These are phyloP conservation scores for Tupaia chinensis DNA, from an alignment of 2,113 vertebrate genomes.

Conservation along the genomic window DNA sequence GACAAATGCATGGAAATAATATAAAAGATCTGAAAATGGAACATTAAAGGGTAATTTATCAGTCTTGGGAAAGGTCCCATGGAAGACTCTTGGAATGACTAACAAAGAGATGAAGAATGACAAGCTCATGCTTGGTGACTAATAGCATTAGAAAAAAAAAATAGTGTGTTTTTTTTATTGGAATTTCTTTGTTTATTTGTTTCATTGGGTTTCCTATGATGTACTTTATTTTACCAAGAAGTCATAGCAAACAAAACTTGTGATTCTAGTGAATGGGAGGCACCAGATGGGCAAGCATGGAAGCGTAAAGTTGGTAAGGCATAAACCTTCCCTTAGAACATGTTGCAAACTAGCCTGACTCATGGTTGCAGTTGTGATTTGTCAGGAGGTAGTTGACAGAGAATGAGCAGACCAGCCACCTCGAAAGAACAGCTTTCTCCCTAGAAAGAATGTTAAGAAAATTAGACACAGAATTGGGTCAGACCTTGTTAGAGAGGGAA, in stretches of 20 bases:
- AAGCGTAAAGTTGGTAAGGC: not conserved
- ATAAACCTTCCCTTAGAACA: not conserved
- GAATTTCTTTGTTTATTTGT: too few species aligned
- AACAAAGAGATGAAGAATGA: not conserved
- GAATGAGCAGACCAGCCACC: rapidly evolving
- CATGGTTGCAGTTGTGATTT: not conserved
- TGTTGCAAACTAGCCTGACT: not conserved
- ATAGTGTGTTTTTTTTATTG: not conserved
- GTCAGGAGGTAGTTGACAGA: not conserved
- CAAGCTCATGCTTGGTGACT: not conserved
- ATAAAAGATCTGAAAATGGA: not conserved
- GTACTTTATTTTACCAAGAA: not conserved
- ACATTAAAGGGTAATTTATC: not conserved
- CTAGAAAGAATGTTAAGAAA: not conserved
- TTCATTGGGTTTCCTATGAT: not conserved
- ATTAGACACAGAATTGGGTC: not conserved
- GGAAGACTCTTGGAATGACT: not conserved
- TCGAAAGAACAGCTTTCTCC: not conserved
- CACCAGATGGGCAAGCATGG: not conserved
- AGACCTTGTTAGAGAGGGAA: not conserved
- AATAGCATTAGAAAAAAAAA: not conserved
- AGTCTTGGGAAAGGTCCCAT: not conserved
- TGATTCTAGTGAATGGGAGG: not conserved
- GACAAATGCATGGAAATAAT: not conserved
- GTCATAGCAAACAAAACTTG: not conserved